Percentiles rank a stretch among this genome's conserved stretches.
phyloP scores from a whole-genome alignment of 2,113 vertebrate species.

The Oreotragus oreotragus region DNA sequence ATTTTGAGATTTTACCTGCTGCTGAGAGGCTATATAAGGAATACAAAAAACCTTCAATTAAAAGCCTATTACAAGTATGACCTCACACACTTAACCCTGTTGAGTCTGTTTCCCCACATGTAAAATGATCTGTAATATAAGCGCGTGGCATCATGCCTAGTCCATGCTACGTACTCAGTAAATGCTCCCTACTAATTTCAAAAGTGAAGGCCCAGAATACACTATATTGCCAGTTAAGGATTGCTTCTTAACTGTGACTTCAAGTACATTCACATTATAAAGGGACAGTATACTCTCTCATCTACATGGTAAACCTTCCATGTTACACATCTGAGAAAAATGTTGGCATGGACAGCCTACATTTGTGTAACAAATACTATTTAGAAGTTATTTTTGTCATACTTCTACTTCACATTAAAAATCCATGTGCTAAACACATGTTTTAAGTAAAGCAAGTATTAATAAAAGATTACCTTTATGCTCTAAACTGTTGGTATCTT shows the following conservation, averaged over 20 bases:
- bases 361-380: not conserved
- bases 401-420: not conserved
- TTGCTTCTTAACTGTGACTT: not conserved
- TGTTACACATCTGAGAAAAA: not conserved
- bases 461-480: not conserved
- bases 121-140: not conserved
- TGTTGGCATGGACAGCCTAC: not conserved
- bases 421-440: not conserved
- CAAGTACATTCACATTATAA: not conserved
- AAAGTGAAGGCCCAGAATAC: not conserved
- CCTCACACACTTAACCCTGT: not conserved
- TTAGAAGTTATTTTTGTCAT: not conserved
- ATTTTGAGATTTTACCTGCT: not conserved
- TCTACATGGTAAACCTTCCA: not conserved
- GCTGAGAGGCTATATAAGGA: not conserved
- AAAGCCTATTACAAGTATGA: not conserved
- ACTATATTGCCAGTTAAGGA: not conserved
- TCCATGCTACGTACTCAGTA: not conserved
- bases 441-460: not conserved
- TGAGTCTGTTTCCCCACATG: not conserved
- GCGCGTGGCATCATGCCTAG: not conserved
- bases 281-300: not conserved
- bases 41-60: not conserved
- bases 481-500: not conserved
- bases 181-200: not conserved